Conservation (phyloP, 2,113 vertebrate species). For the Bubo blakistoni region DNA sequence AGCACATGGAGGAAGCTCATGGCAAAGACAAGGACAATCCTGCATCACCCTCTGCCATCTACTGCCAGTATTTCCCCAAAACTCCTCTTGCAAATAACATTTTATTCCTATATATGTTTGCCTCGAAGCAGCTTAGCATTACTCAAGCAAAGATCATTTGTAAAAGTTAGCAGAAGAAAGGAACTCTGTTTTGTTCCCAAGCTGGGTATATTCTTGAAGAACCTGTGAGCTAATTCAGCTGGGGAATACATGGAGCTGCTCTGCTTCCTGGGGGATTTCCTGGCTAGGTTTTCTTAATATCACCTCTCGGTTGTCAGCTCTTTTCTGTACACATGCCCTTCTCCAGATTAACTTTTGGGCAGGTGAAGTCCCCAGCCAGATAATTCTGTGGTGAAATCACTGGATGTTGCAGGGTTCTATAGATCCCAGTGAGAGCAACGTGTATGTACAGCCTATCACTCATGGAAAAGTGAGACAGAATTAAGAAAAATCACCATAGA, state of each 20-base stretch:
- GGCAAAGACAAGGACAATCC: neutral
- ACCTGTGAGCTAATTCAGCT: neutral
- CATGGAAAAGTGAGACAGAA: neutral
- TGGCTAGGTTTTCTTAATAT: neutral
- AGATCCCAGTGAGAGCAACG: neutral
- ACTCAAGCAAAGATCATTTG: neutral
- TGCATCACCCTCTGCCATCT: neutral
- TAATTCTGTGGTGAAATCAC: slow-evolving; percentile 25
- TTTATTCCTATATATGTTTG: neutral
- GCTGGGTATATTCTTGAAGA: neutral
- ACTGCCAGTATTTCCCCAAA: neutral
- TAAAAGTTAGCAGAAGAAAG: neutral
- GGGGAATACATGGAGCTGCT: neutral
- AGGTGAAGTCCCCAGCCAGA: neutral
- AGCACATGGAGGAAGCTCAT: neutral
- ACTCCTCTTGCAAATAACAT: neutral
- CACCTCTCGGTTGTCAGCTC: neutral
- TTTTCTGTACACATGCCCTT: neutral
- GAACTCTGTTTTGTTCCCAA: neutral
- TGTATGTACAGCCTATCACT: neutral
- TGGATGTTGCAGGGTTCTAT: neutral
- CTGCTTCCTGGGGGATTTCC: neutral
- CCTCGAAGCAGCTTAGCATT: neutral
- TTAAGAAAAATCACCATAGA: slow-evolving; percentile 7
- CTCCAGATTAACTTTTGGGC: neutral